phyloP scores from a whole-genome alignment of 2,797 vertebrate genomes.

The Clamator glandarius region DNA sequence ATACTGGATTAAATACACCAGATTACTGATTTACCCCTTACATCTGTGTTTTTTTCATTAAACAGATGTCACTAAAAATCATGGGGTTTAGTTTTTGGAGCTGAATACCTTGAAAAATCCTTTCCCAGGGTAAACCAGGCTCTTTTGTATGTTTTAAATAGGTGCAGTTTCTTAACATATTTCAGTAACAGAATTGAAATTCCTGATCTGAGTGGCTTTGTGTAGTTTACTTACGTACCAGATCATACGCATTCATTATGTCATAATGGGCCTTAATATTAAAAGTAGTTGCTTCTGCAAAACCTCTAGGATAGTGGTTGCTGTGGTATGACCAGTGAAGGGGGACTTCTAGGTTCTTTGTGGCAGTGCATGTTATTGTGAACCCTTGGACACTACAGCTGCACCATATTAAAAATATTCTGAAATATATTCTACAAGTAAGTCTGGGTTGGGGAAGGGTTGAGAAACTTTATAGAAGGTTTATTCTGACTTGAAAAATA shows the following conservation, averaged over 20 bases:
- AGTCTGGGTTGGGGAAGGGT: constrained; percentile 66
- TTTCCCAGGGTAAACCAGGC: constrained; percentile 64
- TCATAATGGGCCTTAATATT: constrained; percentile 69
- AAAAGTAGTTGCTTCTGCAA: constrained; percentile 71
- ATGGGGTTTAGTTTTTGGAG: background rate
- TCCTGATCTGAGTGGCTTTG: constrained; percentile 52
- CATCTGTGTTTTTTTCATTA: background rate
- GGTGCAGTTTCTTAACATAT: constrained; percentile 68
- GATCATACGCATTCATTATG: constrained; percentile 46
- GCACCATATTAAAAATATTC: constrained; percentile 69
- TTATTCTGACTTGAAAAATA: constrained; percentile 73
- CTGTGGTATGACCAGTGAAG: constrained; percentile 68
- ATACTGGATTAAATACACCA: constrained; percentile 20
- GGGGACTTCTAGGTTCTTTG: constrained; percentile 63
- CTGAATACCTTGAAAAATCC: constrained; percentile 20
- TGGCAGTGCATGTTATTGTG: constrained; percentile 77
- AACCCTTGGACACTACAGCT: constrained; percentile 82
- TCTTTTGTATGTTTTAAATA: constrained; percentile 57
- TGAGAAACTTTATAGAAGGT: constrained; percentile 71
- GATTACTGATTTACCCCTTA: constrained; percentile 28
- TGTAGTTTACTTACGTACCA: constrained; percentile 57
- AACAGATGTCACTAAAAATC: background rate
- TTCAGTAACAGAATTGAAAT: constrained; percentile 52
- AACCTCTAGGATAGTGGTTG: constrained; percentile 67
- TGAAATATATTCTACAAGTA: constrained; percentile 67